Evolutionary conservation across 1,140 invertebrate genomes (phyloP).

Genomic region (Atta cephalotes): DNA sequence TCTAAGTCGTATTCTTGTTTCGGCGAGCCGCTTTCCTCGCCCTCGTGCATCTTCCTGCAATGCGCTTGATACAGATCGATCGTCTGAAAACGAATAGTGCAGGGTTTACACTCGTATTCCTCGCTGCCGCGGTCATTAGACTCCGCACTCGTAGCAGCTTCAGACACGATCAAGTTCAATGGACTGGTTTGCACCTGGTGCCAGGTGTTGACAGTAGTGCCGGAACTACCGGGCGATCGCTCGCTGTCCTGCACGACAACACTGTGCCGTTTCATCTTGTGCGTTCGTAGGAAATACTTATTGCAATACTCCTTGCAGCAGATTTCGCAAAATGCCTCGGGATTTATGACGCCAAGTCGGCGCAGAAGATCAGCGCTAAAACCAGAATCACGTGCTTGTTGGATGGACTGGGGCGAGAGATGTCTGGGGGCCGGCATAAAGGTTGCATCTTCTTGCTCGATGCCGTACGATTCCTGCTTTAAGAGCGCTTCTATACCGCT

Average conservation of each 20-base stretch:
- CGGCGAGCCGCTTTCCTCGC: conserved; percentile 83
- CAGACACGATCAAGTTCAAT: conserved; percentile 88
- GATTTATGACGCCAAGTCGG: conserved; percentile 93
- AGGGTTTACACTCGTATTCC: conserved; percentile 87
- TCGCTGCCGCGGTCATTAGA: conserved; percentile 79
- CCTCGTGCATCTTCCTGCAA: conserved; percentile 81
- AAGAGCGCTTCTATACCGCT: conserved; percentile 81
- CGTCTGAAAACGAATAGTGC: conserved; percentile 87
- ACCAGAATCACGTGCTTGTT: conserved; percentile 88
- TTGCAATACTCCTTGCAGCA: conserved; percentile 98
- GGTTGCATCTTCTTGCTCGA: conserved; percentile 87
- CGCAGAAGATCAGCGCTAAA: conserved; percentile 90
- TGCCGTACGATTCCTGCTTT: conserved; percentile 81
- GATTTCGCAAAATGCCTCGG: conserved; percentile 96
- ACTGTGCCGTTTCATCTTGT: conserved; percentile 95
- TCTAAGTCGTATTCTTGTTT: conserved; percentile 76
- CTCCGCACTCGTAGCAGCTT: conserved; percentile 79
- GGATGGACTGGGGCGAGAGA: conserved; percentile 88
- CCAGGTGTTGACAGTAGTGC: conserved; percentile 81
- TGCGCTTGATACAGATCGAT: conserved; percentile 87
- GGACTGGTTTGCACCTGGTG: conserved; percentile 88
- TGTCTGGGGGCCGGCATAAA: conserved; percentile 87
- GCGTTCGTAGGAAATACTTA: conserved; percentile 96
- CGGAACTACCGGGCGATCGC: conserved; percentile 79
- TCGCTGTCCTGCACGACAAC: conserved; percentile 88